phyloP scores from a whole-genome alignment of 64 coral and sea anemone genomes.

The Acropora tenuis region DNA sequence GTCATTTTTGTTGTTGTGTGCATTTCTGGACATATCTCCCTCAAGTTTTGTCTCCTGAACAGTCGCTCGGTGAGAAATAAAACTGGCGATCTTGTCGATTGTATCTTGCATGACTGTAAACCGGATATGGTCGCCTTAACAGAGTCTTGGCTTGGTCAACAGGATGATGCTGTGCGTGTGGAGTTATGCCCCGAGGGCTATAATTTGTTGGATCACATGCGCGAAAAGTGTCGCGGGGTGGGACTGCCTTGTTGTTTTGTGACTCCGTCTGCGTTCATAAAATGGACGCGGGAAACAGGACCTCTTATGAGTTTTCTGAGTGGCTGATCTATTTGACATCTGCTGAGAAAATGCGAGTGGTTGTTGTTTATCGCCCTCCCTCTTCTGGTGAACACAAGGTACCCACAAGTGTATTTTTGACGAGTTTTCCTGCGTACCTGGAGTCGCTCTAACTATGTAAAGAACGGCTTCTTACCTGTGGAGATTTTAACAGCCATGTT shows the following conservation, averaged over 20 bases:
- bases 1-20: too few species aligned
- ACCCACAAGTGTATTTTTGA: background rate
- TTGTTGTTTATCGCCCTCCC: too few species aligned
- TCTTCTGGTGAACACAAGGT: too few species aligned
- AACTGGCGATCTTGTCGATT: constrained; percentile 20
- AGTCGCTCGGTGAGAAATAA: constrained; percentile 39
- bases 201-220: constrained; percentile 2
- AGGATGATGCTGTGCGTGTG: constrained; percentile 4
- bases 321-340: too few species aligned
- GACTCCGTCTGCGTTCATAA: too few species aligned
- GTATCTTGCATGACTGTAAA: constrained; percentile 33
- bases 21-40: too few species aligned
- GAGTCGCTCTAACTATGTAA: constrained; percentile 1
- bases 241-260: too few species aligned
- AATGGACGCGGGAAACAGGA: too few species aligned
- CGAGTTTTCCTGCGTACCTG: constrained; percentile 1
- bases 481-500: constrained; percentile 11
- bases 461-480: background rate
- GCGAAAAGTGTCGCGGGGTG: background rate
- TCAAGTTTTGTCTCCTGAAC: constrained; percentile 4
- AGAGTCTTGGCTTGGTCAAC: background rate
- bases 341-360: too few species aligned
- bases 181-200: constrained; percentile 19
- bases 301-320: too few species aligned
- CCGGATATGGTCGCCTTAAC: constrained; percentile 24